Evolutionary conservation across 2,888 invertebrate genomes (phyloP).

Genomic region (Nematopogon swammerdamellus): DNA sequence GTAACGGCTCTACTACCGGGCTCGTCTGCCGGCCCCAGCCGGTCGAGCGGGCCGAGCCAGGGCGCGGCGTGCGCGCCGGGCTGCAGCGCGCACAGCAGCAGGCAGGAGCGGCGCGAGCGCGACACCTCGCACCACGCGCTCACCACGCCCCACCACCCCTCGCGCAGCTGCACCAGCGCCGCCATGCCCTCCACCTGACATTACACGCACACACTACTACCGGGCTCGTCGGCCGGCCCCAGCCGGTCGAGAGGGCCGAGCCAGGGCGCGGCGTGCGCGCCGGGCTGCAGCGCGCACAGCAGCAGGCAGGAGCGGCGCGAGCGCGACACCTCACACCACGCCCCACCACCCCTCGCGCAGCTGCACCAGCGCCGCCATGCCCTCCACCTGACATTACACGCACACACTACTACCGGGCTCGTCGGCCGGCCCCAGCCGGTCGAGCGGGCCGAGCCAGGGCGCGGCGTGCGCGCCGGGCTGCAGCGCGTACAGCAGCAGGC

Average conservation of each 20-base stretch:
- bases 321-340: constrained; percentile 78
- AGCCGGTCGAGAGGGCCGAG: constrained; percentile 78
- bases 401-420: constrained; percentile 24
- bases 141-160: constrained; percentile 93
- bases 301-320: constrained; percentile 75
- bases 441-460: constrained; percentile 88
- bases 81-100: constrained; percentile 84
- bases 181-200: constrained; percentile 81
- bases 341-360: constrained; percentile 90
- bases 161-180: constrained; percentile 77
- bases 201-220: constrained; percentile 14
- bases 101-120: constrained; percentile 64
- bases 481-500: constrained; percentile 84
- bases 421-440: constrained; percentile 65
- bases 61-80: constrained; percentile 76
- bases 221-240: constrained; percentile 55
- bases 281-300: constrained; percentile 82
- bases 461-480: constrained; percentile 73
- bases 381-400: constrained; percentile 63
- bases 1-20: constrained; percentile 21
- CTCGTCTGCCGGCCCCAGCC: constrained; percentile 63
- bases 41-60: constrained; percentile 84
- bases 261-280: constrained; percentile 79
- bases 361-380: constrained; percentile 85
- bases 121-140: constrained; percentile 87